Base-by-base conservation (phyloP, 2,888 invertebrate genomes). In the Oligia fasciuncula region DNA sequence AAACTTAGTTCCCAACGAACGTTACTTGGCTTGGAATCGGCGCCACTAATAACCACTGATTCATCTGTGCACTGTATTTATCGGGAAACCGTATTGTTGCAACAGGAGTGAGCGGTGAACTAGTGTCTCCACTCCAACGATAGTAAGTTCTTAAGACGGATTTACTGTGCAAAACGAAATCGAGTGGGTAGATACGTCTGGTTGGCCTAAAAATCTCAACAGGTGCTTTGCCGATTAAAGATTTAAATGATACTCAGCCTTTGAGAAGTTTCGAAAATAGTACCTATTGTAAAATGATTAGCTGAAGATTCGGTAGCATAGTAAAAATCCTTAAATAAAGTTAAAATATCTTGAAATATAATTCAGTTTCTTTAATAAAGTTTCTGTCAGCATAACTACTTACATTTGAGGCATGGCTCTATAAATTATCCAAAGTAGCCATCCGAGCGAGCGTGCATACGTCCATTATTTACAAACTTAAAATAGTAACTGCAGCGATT, bases 1-100 rank as follows among this genome's bases (percentile, higher is more conserved):
- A 87, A 92, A 93, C 89, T 92, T 90, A 82, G 82, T 85, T 87
- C 87, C 83, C 80, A 89, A 85, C 84, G 83, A 89, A 86, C 87
- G 76, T 88, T 89, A 87, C 82, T 88, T 83, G 82, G 77, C 75
- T 77, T 80, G 76, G 81, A 88, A 86, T 79, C 72, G 76, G 73
- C 73, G 76, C 72, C 81, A 79, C 78, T 86, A 89, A 88, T 87
- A 85, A 86, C 80, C 75, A 76, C 80, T 78, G 79, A 85, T 88
- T 88, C 73, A 79, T 78, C 77, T 83, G 74, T 76, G 73, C 76
- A 77, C 80, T 84, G 81, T 83, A 81, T 83, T 88, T 88, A 90
- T 85, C 69, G 80, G 68, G 71, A 87, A 82, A 85, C 80, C 77
- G 62, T 87, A 87, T 85, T 76, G 79, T 87, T 89, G 81, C 85